A percentile compares a stretch with the other conserved stretches of the same genome.
phyloP scores from a whole-genome alignment of 2,888 invertebrate genomes.

The Anthrax anthrax region DNA sequence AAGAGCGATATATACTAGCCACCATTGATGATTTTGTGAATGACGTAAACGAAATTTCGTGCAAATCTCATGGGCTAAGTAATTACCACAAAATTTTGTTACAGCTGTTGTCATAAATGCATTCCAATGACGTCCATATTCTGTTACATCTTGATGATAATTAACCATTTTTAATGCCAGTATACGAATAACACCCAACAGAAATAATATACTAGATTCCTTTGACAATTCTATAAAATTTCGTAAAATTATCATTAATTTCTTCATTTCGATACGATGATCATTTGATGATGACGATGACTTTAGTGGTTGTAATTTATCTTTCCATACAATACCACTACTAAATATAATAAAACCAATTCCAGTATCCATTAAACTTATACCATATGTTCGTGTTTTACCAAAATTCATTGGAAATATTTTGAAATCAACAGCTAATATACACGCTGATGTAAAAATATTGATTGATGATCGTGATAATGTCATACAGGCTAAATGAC shows the following conservation, averaged over 20 bases:
- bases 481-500: slow-evolving; percentile 40
- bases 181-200: slow-evolving; percentile 48
- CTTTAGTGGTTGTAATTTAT: too few relatives aligned
- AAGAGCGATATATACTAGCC: slow-evolving; percentile 22
- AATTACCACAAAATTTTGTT: slow-evolving; percentile 59
- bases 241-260: too few relatives aligned
- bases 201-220: slow-evolving; percentile 13
- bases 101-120: slow-evolving; percentile 89
- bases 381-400: slow-evolving; percentile 77
- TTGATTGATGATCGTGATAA: slow-evolving; percentile 55
- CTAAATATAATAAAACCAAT: slow-evolving; percentile 76
- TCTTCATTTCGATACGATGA: neutral
- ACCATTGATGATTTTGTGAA: too few relatives aligned
- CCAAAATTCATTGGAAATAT: slow-evolving; percentile 73
- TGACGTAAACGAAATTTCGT: neutral
- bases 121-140: slow-evolving; percentile 97
- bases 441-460: slow-evolving; percentile 61
- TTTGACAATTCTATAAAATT: neutral
- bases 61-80: neutral
- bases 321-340: slow-evolving; percentile 44
- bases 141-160: slow-evolving; percentile 78
- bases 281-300: neutral
- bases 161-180: slow-evolving; percentile 46
- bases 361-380: slow-evolving; percentile 88
- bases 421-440: slow-evolving; percentile 87